A percentile compares a stretch with the other conserved stretches of the same genome.
phyloP scores from a whole-genome alignment of 2,888 invertebrate species.

The Drosophila pseudotalamancana region DNA sequence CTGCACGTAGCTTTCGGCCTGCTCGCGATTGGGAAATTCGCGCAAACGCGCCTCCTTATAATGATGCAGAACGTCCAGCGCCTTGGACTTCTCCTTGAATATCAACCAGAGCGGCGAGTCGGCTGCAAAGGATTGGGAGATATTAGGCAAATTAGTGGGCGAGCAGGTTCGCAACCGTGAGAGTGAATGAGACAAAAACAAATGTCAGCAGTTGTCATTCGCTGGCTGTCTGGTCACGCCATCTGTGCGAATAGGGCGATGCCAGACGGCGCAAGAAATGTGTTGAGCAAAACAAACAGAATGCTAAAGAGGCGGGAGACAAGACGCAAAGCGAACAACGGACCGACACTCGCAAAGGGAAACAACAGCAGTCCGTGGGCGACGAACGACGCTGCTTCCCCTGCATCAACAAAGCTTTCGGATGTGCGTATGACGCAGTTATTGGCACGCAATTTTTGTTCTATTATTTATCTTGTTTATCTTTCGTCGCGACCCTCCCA shows the following conservation, averaged over 20 bases:
- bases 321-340: neutral
- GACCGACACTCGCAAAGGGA: conserved; percentile 5
- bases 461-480: conserved; percentile 3
- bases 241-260: conserved; percentile 32
- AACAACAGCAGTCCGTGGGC: conserved; percentile 5
- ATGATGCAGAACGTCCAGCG: conserved; percentile 90
- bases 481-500: neutral
- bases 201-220: conserved; percentile 7
- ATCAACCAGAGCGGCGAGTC: conserved; percentile 84
- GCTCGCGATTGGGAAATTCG: conserved; percentile 89
- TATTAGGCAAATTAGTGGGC: neutral
- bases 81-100: conserved; percentile 89
- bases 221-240: conserved; percentile 44
- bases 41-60: conserved; percentile 93
- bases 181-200: neutral
- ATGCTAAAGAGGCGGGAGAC: conserved; percentile 15
- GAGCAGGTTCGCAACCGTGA: neutral
- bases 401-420: conserved; percentile 13
- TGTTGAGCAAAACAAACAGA: conserved; percentile 70
- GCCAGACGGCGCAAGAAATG: conserved; percentile 40
- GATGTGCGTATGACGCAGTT: conserved; percentile 66
- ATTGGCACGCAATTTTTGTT: conserved; percentile 47
- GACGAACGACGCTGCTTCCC: neutral
- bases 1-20: conserved; percentile 91
- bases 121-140: conserved; percentile 51